phyloP scores from a whole-genome alignment of 2,888 invertebrate species.

The Apamea sordens region DNA sequence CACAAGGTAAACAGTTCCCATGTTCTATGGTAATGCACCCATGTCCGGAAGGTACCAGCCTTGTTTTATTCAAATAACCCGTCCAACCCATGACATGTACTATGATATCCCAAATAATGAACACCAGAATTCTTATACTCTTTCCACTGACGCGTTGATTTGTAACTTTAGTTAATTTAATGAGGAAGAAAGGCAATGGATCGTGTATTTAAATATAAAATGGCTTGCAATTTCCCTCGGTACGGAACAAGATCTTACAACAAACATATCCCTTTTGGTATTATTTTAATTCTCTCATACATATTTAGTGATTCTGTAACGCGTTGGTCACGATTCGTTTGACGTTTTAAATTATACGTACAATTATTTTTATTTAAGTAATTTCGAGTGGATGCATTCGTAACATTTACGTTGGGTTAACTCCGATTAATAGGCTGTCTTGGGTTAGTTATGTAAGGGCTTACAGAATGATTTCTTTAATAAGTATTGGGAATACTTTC shows the following conservation, averaged over 20 bases:
- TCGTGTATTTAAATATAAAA: background rate
- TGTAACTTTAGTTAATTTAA: background rate
- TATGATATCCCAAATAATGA: conserved; percentile 1
- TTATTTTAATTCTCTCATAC: conserved; percentile 86
- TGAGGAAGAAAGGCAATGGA: conserved; percentile 33
- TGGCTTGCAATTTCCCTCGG: background rate
- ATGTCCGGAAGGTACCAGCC: conserved; percentile 77
- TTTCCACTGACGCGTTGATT: conserved; percentile 36
- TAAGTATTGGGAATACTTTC: conserved; percentile 55
- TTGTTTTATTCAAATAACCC: conserved; percentile 81
- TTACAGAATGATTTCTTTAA: conserved; percentile 52
- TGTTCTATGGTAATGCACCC: conserved; percentile 75
- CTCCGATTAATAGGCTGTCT: conserved; percentile 61
- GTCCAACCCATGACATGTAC: conserved; percentile 78
- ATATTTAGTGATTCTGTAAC: conserved; percentile 79
- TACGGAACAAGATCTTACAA: conserved; percentile 64
- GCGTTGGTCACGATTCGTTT: conserved; percentile 79
- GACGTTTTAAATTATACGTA: conserved; percentile 72
- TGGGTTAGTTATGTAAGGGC: conserved; percentile 52
- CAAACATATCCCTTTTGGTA: conserved; percentile 70
- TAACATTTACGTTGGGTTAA: conserved; percentile 55
- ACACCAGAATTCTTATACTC: background rate
- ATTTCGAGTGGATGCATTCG: conserved; percentile 54
- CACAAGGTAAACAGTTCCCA: conserved; percentile 66
- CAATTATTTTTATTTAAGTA: conserved; percentile 70